Base-by-base conservation (phyloP, 1,140 invertebrate species). In the Sinonovacula constricta region DNA sequence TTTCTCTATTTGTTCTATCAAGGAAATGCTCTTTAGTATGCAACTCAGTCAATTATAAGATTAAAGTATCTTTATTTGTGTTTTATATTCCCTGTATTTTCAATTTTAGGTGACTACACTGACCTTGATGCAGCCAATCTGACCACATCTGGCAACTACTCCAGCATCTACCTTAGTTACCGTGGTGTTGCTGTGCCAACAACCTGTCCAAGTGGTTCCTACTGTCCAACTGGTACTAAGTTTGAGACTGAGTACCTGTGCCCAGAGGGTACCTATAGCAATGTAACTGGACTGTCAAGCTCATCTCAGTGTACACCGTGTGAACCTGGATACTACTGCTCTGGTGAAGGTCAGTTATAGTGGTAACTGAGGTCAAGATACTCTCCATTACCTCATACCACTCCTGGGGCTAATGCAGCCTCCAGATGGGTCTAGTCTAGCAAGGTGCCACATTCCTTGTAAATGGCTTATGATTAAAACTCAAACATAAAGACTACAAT, bases 291-390 rank as follows among this genome's bases (percentile, higher is more conserved):
- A 24, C 78, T 90, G 22, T 63, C 71, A 24, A 80, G 65, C 30
- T 65, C 59, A 3, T 79, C 82, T 45, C 88, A 89, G 70, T 90
- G 89, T 71, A 86, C 87, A 28, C 86, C 87, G 1, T 90, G 89
- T 81, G 82, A 84, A 24, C 87, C 88, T 15, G 88, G 88, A 1
- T 76, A 56, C 24, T 90, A 83, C 79, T 90, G 89, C 72, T 63
- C 60, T 54, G 88, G 88, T n/a, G 63, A 84, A 86, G 89, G 89
- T 90, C 79, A 33, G 81, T n/a, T n/a, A n/a, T n/a, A n/a, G n/a
- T n/a, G n/a, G n/a, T n/a, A n/a, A n/a, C n/a, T n/a, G n/a, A n/a
- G n/a, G n/a, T n/a, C n/a, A n/a, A n/a, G n/a, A n/a, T n/a, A n/a
- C n/a, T n/a, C n/a, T n/a, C n/a, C n/a, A n/a, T n/a, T n/a, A n/a